Conservation (phyloP, 2,797 vertebrate genomes). For the Erethizon dorsatum region DNA sequence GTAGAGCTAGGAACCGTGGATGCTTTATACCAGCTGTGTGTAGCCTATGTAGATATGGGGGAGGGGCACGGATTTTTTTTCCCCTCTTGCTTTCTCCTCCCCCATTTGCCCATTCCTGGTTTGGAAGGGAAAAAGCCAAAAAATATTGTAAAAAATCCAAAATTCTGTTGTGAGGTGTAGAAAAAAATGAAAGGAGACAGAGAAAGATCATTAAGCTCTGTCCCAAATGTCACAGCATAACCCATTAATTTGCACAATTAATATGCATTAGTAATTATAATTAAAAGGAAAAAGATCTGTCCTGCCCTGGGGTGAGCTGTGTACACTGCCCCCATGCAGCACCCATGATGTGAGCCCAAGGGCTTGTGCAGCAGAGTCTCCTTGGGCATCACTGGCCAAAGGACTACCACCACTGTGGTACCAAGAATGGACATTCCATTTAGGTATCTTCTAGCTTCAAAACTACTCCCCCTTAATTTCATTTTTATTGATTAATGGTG, state of each 20-base stretch:
- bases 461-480: not conserved
- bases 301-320: not conserved
- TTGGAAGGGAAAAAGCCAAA: not conserved
- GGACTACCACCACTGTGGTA: not conserved
- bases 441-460: not conserved
- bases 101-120: not conserved
- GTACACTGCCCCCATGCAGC: too few relatives aligned
- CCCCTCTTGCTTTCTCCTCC: not conserved
- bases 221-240: not conserved
- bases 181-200: not conserved
- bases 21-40: not conserved
- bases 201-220: not conserved
- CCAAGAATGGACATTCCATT: not conserved
- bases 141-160: not conserved
- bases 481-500: not conserved
- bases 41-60: not conserved
- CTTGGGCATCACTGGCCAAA: not conserved
- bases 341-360: rapidly evolving
- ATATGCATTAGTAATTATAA: not conserved
- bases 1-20: rapidly evolving
- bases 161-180: not conserved
- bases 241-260: not conserved
- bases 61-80: too few relatives aligned
- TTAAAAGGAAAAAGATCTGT: not conserved
- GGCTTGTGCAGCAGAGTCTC: not conserved